Percentiles rank a stretch among this genome's conserved stretches.
These are phyloP conservation scores for Shargacucullia verbasci DNA, from an alignment of 2,888 invertebrate species.

Conservation along the genomic window DNA sequence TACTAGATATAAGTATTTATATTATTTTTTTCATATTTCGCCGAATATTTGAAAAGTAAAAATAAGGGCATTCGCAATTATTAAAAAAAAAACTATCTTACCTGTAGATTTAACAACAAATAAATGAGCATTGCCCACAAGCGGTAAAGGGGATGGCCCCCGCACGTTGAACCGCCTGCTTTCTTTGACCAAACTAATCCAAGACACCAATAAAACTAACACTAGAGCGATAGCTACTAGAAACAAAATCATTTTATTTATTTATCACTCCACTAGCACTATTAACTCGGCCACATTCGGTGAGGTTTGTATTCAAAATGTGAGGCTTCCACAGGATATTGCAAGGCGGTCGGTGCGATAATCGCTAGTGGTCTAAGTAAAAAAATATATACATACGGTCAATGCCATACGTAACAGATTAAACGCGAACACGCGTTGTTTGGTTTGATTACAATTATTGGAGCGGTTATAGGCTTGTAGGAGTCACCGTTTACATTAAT, in stretches of 20 bases:
- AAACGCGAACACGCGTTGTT: conserved; percentile 6
- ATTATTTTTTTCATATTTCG: no score
- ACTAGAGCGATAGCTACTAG: conserved; percentile 47
- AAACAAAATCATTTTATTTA: conserved; percentile 68
- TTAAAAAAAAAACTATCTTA: conserved; percentile 44
- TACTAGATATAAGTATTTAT: no score
- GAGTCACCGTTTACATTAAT: no score
- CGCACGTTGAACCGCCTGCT: conserved; percentile 59
- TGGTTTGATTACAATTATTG: background rate
- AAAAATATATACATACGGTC: conserved; percentile 18
- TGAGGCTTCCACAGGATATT: conserved; percentile 28
- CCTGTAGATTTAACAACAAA: conserved; percentile 80
- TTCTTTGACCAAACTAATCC: conserved; percentile 64
- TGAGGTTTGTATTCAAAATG: conserved; percentile 36
- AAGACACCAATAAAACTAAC: conserved; percentile 61
- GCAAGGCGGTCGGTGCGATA: conserved; percentile 24
- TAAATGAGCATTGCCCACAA: conserved; percentile 86
- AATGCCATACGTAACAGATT: conserved; percentile 30
- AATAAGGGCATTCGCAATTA: background rate
- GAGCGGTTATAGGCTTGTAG: no score
- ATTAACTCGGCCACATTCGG: conserved; percentile 34
- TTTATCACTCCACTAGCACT: conserved; percentile 67
- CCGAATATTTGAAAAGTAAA: no score
- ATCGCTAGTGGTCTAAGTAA: conserved; percentile 22
- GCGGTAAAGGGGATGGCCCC: conserved; percentile 77